Percentiles rank a stretch among this genome's conserved stretches.
These are phyloP conservation scores for Rhopalosiphum maidis DNA, from an alignment of 1,140 invertebrate genomes.

Conservation along the genomic window DNA sequence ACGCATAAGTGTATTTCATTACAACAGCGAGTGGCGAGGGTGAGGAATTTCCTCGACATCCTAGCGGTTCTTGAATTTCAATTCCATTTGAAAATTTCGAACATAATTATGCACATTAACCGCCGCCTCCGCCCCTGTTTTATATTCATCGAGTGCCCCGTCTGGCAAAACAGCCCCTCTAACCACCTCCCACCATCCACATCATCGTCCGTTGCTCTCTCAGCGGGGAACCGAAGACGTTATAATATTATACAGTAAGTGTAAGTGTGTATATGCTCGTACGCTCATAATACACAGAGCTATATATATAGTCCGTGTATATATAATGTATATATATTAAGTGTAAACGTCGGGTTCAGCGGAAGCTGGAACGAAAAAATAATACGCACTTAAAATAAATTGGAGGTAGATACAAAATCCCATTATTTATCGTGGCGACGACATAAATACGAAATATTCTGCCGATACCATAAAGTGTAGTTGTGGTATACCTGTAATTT, in stretches of 20 bases:
- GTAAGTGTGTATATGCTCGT: neutral
- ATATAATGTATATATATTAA: neutral
- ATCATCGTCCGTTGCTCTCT: neutral
- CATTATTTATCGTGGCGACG: constrained; percentile 19
- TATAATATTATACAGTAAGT: constrained; percentile 38
- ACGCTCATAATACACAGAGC: constrained; percentile 13
- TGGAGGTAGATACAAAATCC: neutral
- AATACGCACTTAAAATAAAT: constrained; percentile 38
- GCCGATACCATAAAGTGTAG: neutral
- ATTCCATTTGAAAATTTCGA: constrained; percentile 53
- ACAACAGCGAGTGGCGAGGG: neutral
- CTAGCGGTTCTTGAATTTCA: constrained; percentile 44
- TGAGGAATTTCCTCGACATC: neutral
- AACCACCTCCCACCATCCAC: no score
- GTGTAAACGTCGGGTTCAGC: neutral
- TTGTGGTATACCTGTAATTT: neutral
- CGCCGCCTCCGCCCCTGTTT: constrained; percentile 38
- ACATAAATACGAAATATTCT: constrained; percentile 25
- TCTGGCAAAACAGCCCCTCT: constrained; percentile 37
- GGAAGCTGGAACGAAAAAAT: neutral
- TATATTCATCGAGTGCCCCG: constrained; percentile 53
- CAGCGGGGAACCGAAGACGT: constrained; percentile 7
- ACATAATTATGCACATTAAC: constrained; percentile 54
- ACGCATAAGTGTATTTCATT: constrained; percentile 9
- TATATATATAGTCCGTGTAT: neutral